phyloP scores from a whole-genome alignment of 2,888 invertebrate species.

The Clivina fossor region DNA sequence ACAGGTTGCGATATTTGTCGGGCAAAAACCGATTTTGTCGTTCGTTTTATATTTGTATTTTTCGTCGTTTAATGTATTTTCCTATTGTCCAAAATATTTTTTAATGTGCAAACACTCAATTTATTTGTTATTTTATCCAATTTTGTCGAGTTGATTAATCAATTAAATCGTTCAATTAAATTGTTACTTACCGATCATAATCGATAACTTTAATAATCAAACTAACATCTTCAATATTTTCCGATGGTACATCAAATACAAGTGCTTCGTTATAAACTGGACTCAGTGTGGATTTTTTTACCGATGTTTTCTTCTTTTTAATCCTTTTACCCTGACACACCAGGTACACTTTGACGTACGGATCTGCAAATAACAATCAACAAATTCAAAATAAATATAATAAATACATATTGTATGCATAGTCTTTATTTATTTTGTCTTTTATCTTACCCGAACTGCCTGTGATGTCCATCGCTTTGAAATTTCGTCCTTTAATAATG shows the following conservation, averaged over 20 bases:
- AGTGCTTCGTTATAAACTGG: constrained; percentile 93
- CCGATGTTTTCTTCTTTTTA: constrained; percentile 91
- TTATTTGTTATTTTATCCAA: no score
- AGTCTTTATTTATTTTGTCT: no score
- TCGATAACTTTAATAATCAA: constrained; percentile 84
- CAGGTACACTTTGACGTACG: constrained; percentile 90
- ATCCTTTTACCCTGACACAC: constrained; percentile 85
- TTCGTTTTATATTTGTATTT: no score
- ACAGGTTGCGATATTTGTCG: no score
- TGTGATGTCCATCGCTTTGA: constrained; percentile 92
- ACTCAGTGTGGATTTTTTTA: constrained; percentile 81
- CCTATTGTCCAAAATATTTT: no score
- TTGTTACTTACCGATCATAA: constrained; percentile 73
- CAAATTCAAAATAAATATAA: background rate
- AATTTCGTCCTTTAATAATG: constrained; percentile 86
- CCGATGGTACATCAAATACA: constrained; percentile 86
- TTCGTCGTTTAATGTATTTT: no score
- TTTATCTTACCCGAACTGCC: constrained; percentile 77
- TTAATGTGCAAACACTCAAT: no score
- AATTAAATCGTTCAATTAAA: background rate
- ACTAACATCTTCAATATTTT: constrained; percentile 79
- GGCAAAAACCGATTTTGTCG: no score
- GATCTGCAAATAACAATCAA: constrained; percentile 64
- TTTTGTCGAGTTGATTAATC: no score
- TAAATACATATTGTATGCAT: constrained; percentile 13